These are phyloP conservation scores for Cactoblastis cactorum DNA, from an alignment of 2,888 invertebrate species.

Conservation along the genomic window DNA sequence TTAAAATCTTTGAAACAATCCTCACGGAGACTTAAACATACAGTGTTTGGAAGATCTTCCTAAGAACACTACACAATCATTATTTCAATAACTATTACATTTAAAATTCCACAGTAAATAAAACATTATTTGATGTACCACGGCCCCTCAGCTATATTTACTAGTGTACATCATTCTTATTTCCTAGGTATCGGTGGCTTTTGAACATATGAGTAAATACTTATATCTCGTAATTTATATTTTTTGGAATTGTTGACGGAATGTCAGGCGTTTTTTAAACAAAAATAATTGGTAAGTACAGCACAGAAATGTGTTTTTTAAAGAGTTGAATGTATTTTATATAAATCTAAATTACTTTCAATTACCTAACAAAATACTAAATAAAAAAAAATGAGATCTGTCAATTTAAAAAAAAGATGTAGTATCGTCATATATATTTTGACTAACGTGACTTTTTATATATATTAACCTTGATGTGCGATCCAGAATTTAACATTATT, in stretches of 20 bases:
- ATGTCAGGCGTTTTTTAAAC: constrained; percentile 46
- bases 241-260: constrained; percentile 48
- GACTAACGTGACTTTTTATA: too few species aligned
- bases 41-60: constrained; percentile 53
- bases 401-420: constrained; percentile 26
- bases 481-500: too few species aligned
- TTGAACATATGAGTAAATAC: constrained; percentile 32
- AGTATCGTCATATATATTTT: constrained; percentile 4
- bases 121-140: constrained; percentile 46
- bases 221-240: constrained; percentile 21
- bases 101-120: constrained; percentile 44
- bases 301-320: constrained; percentile 2
- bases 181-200: constrained; percentile 54
- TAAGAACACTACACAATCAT: constrained; percentile 58
- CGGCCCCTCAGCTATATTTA: constrained; percentile 46
- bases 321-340: not conserved
- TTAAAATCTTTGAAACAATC: constrained; percentile 41
- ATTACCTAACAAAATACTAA: constrained; percentile 43
- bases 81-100: constrained; percentile 43
- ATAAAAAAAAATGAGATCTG: constrained; percentile 59
- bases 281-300: constrained; percentile 22
- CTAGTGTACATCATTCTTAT: constrained; percentile 21
- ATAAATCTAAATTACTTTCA: constrained; percentile 32
- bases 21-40: constrained; percentile 38
- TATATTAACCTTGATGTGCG: too few species aligned